Evolutionary conservation across 2,888 invertebrate species (phyloP).

Genomic region (Quadroppia sp.): DNA sequence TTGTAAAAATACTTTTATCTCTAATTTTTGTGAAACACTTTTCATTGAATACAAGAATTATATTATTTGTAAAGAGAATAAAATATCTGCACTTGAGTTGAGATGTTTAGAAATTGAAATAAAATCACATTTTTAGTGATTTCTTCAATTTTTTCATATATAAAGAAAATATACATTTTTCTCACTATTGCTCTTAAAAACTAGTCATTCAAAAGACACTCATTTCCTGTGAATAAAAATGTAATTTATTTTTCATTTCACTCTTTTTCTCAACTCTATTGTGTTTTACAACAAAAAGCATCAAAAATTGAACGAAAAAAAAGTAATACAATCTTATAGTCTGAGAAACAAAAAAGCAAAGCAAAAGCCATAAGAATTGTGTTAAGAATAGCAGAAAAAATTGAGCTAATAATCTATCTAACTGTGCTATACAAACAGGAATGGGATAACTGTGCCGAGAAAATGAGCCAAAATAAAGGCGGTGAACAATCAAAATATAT

Average conservation of each 20-base stretch:
- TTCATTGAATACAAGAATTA: not conserved
- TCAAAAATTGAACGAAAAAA: not conserved
- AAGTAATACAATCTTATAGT: slow-evolving; percentile 10
- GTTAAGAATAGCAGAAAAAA: slow-evolving; percentile 10
- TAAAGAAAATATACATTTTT: not conserved
- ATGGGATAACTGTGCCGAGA: not conserved
- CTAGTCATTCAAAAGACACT: slow-evolving; percentile 2
- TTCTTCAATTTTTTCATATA: not conserved
- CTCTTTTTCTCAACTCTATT: not conserved
- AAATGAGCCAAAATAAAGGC: not conserved
- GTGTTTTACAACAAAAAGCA: not conserved
- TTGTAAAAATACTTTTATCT: not conserved
- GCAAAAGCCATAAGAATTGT: slow-evolving; percentile 11
- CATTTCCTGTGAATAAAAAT: slow-evolving; percentile 15
- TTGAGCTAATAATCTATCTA: slow-evolving; percentile 13
- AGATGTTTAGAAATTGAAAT: not conserved
- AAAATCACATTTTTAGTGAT: not conserved
- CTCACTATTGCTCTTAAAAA: not conserved
- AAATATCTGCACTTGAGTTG: not conserved
- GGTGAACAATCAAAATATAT: not conserved
- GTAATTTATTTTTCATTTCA: slow-evolving; percentile 6
- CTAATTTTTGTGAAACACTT: not conserved
- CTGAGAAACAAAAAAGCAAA: not conserved
- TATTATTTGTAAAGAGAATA: not conserved
- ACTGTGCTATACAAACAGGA: not conserved